Conservation (phyloP, 2,797 vertebrate genomes). For the Loris lydekkerianus region DNA sequence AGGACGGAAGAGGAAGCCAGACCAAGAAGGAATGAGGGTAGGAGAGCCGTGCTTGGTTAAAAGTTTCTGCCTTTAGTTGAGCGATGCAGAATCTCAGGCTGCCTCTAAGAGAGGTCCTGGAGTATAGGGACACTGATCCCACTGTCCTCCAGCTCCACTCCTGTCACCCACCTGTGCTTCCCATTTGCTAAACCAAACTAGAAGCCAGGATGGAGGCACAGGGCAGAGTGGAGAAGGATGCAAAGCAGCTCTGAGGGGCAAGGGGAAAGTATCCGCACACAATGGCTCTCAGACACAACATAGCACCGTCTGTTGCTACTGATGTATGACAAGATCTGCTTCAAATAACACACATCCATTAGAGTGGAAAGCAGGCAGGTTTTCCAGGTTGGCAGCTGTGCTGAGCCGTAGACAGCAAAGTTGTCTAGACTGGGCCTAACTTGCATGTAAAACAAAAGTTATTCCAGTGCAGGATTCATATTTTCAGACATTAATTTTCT, state of each 20-base stretch:
- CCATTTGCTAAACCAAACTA: background rate
- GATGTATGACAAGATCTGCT: background rate
- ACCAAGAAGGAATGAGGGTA: background rate
- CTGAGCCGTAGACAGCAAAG: background rate
- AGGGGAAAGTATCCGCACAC: background rate
- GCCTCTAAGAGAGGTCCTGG: background rate
- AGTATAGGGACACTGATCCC: background rate
- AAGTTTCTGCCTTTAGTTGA: background rate
- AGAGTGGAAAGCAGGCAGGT: background rate
- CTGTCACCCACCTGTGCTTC: background rate
- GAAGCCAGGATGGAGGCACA: background rate
- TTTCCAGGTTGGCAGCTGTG: background rate
- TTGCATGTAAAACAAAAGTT: conserved; percentile 7
- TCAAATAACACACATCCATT: background rate
- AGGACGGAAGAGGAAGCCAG: background rate
- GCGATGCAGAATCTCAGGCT: background rate
- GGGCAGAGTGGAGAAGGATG: background rate
- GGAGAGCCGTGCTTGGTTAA: background rate
- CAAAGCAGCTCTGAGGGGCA: background rate
- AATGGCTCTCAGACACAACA: background rate
- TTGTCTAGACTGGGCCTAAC: background rate
- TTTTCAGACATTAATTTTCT: background rate
- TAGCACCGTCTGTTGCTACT: background rate
- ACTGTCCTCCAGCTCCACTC: background rate
- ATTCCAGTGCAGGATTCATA: background rate